Evolutionary conservation across 2,888 invertebrate genomes (phyloP).

Genomic region (Crocallis elinguaria): DNA sequence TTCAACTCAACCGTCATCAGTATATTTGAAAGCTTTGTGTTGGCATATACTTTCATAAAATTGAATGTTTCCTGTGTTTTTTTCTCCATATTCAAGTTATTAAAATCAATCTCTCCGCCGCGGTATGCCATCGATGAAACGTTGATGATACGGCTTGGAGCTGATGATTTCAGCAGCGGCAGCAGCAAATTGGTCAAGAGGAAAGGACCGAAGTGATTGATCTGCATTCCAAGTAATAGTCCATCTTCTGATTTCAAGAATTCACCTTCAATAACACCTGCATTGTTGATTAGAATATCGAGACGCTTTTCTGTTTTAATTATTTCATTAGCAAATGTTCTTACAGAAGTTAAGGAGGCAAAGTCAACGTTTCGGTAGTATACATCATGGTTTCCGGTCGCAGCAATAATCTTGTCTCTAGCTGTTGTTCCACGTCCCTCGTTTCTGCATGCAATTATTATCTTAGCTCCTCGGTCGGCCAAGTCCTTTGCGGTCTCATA

Average conservation of each 20-base stretch:
- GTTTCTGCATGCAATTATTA: constrained; percentile 93
- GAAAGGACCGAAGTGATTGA: constrained; percentile 87
- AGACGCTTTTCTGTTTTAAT: constrained; percentile 77
- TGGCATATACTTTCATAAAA: constrained; percentile 47
- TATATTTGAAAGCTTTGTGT: constrained; percentile 90
- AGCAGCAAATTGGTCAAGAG: constrained; percentile 86
- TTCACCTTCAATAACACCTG: constrained; percentile 71
- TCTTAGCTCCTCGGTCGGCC: constrained; percentile 89
- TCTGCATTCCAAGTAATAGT: constrained; percentile 84
- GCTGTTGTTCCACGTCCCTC: constrained; percentile 86
- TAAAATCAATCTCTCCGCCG: constrained; percentile 54
- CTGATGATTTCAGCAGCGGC: constrained; percentile 68
- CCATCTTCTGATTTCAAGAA: constrained; percentile 84
- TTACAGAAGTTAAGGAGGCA: constrained; percentile 80
- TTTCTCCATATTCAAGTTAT: constrained; percentile 55
- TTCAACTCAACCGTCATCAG: constrained; percentile 87
- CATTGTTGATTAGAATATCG: constrained; percentile 87
- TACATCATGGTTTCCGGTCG: constrained; percentile 57
- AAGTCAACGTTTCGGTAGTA: constrained; percentile 77
- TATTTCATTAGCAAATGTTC: constrained; percentile 86
- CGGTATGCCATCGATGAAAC: constrained; percentile 63
- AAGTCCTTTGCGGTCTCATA: constrained; percentile 89
- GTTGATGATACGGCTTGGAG: constrained; percentile 70
- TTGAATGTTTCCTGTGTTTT: constrained; percentile 43
- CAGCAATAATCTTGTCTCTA: constrained; percentile 49